Evolutionary conservation across 1,140 invertebrate species (phyloP).

Genomic region (Cheumatopsyche charites): DNA sequence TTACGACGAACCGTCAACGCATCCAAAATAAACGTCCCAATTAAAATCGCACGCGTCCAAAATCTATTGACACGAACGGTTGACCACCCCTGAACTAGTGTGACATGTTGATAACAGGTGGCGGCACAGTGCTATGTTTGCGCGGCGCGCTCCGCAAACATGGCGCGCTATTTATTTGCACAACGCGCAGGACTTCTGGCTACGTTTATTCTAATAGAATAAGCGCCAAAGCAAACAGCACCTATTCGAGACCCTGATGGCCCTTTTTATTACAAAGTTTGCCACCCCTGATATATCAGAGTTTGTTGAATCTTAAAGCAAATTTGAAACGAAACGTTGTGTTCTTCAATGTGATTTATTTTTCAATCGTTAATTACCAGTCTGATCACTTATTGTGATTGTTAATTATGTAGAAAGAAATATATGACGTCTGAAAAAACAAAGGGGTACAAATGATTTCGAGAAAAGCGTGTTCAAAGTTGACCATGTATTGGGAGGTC

Average conservation of each 20-base stretch:
- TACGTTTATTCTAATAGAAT: slow-evolving; percentile 46
- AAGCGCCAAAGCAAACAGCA: slow-evolving; percentile 47
- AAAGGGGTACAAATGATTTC: no score
- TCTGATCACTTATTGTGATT: no score
- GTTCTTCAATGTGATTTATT: no score
- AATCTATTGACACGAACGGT: neutral
- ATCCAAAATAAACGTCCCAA: neutral
- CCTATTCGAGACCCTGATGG: slow-evolving; percentile 16
- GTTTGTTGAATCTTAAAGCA: no score
- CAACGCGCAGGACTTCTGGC: slow-evolving; percentile 38
- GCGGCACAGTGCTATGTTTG: slow-evolving; percentile 38
- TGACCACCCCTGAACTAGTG: slow-evolving; percentile 5
- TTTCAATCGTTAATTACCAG: no score
- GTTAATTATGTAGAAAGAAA: no score
- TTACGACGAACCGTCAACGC: no score
- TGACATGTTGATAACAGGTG: slow-evolving; percentile 46
- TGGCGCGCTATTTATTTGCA: slow-evolving; percentile 43
- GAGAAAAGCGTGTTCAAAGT: no score
- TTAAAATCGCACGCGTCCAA: neutral
- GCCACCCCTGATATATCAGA: neutral
- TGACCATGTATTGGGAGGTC: no score
- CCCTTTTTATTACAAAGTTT: slow-evolving; percentile 2
- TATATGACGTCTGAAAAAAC: no score
- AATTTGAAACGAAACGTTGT: no score
- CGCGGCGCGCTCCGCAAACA: slow-evolving; percentile 41